A percentile compares a stretch with the other conserved stretches of the same genome.
phyloP scores from a whole-genome alignment of 1,140 invertebrate genomes.

The Wasmannia auropunctata region DNA sequence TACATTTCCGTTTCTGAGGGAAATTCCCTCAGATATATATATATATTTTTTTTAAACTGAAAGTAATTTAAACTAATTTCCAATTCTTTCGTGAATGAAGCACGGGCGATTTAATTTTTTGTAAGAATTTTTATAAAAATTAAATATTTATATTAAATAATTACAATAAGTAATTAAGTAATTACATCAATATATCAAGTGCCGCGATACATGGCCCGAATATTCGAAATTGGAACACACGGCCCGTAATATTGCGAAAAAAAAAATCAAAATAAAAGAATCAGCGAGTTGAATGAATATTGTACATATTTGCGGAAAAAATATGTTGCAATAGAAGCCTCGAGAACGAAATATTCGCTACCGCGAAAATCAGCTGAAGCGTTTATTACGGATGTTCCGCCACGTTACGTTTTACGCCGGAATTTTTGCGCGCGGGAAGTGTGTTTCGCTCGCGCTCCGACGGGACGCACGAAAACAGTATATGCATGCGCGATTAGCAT shows the following conservation, averaged over 20 bases:
- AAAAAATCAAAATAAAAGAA: background rate
- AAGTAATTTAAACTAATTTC: background rate
- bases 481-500: conserved; percentile 58
- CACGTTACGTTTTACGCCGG: background rate
- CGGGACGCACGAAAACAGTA: conserved; percentile 42
- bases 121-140: background rate
- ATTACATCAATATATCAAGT: no score
- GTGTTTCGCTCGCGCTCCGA: background rate
- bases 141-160: no score
- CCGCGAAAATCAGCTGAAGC: background rate
- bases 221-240: background rate
- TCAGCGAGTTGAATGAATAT: background rate
- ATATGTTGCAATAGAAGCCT: background rate
- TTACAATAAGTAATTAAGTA: no score
- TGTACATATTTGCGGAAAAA: conserved; percentile 18
- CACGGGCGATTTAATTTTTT: background rate
- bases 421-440: conserved; percentile 45
- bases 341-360: conserved; percentile 13
- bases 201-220: background rate
- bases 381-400: conserved; percentile 16
- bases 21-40: background rate
- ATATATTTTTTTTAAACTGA: no score
- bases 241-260: background rate
- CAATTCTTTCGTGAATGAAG: background rate
- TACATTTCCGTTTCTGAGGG: background rate